These are phyloP conservation scores for Trissolcus basalis DNA, from an alignment of 1,140 invertebrate species.

Conservation along the genomic window DNA sequence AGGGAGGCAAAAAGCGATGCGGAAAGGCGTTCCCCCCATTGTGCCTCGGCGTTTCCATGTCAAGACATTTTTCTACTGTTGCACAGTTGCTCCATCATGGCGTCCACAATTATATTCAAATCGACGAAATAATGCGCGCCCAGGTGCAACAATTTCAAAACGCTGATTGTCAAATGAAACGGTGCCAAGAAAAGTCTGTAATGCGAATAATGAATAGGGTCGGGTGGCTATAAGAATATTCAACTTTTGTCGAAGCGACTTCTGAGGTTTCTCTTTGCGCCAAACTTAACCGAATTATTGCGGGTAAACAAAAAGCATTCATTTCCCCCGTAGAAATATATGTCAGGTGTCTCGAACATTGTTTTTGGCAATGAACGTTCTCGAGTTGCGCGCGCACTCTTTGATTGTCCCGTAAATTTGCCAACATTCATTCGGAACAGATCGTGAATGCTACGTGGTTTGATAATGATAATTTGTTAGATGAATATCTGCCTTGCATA, in stretches of 20 bases:
- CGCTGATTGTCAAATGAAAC: not conserved
- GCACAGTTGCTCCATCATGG: conserved; percentile 11
- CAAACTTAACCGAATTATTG: too few species aligned
- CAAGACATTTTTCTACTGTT: conserved; percentile 27
- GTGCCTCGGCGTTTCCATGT: conserved; percentile 13
- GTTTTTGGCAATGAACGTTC: not conserved
- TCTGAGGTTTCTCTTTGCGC: too few species aligned
- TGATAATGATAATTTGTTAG: too few species aligned
- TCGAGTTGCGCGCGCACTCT: not conserved
- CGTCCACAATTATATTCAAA: too few species aligned
- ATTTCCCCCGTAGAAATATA: too few species aligned
- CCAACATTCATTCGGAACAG: not conserved
- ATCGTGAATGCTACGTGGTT: too few species aligned
- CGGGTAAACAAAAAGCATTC: too few species aligned
- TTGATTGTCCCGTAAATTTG: conserved; percentile 1
- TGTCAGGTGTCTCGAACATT: too few species aligned
- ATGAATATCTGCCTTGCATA: too few species aligned
- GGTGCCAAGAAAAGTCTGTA: not conserved
- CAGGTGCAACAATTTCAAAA: not conserved
- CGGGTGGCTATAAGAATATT: too few species aligned
- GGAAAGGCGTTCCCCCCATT: conserved; percentile 14
- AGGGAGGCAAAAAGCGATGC: conserved; percentile 1
- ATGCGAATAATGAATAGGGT: too few species aligned
- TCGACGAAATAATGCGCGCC: not conserved
- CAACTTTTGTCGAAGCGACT: too few species aligned